Evolutionary conservation across 30 jellyfish, hydroid and myxozoan genomes (phyloP), one percentile per base, ranked within the genome.

Genomic region (Aurelia coerulea): DNA sequence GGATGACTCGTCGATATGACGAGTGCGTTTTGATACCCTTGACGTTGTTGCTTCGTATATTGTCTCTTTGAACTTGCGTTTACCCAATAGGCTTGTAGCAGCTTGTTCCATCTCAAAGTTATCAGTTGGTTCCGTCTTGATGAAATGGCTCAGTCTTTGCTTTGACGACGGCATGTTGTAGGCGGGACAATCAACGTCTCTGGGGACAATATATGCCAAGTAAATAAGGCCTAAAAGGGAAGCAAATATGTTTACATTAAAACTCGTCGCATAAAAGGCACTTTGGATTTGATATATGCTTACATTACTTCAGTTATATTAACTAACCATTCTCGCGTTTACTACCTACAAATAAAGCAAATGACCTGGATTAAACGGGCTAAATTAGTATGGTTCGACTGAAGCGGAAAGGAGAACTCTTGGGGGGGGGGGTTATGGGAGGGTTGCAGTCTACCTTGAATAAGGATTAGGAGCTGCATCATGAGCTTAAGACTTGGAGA

Each of bases 111-210:
- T 67, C 52, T 63, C 84, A 62, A 84, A 84, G 78, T 67, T 69
- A 17, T 84, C 93, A 7, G 64, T 78, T 5, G 93, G 93, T 49
- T 84, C 93, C 68, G 93, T 50, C 65, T 84, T 84, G 53, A 84
- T 71, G 62, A 84, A 75, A 63, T 84, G 93, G 88, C 83, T 74
- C 65, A 84, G 93, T 84, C 93, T 84, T 73, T 84, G 93, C 70
- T 84, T 73, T 84, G 93, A 73, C 83, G 85, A 84, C 23, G 93
- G 93, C 93, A 84, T 84, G 86, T 46, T 83, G 77, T 31, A 79
- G 72, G 67, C 76, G 14, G 12, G 56, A 46, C 56, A 46, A 46
- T 46, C 29, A 23, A 23, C 29, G 29, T 23, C 29, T 23, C 29
- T 23, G 65, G 39, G 68, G 12, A 51, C 19, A 67, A 83, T 23